Evolutionary conservation across 2,888 invertebrate species (phyloP), one percentile per base, ranked within the genome.

Genomic region (Chrysolina americana): DNA sequence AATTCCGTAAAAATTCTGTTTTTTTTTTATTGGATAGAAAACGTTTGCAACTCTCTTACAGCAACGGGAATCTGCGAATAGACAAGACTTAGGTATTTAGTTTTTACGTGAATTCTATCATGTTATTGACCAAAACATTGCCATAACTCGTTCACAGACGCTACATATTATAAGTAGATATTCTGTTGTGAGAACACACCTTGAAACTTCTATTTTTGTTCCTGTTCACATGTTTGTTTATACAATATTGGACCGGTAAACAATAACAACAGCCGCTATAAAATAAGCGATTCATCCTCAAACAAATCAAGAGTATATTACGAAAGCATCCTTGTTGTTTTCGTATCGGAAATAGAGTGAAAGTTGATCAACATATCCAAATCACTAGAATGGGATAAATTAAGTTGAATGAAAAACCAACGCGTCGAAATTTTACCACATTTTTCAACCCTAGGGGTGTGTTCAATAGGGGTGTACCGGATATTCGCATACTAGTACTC

Each of bases 281-380:
- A 21, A 53, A 21, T 19, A 53, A 17, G 11, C 5, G 19, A 23
- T 53, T 21, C 21, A 53, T 53, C 53, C 19, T 21, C 53, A 23
- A 53, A 53, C 53, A 53, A 53, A 53, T 53, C 53, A 53, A 53
- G 53, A 53, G 10, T 21, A 13, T 21, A 53, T 53, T n/a, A 48
- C 10, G 48, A 10, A 48, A 17, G 48, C 17, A 17, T 17, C 9
- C 17, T 36, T 36, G 36, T 36, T 36, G 36, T 36, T 36, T 36
- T 36, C 36, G 36, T 36, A 36, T 36, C 6, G 4, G 36, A 8
- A 36, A 36, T 8, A 36, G 28, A 36, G 4, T 36, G 36, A 36
- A 36, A 36, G 36, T 36, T 8, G 36, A 36, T 36, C 36, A 0
- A 36, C 36, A 36, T 36, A 36, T 36, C 36, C 8, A 8, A 36